These are phyloP conservation scores for Ia io DNA, from an alignment of 2,113 vertebrate species.

Conservation along the genomic window DNA sequence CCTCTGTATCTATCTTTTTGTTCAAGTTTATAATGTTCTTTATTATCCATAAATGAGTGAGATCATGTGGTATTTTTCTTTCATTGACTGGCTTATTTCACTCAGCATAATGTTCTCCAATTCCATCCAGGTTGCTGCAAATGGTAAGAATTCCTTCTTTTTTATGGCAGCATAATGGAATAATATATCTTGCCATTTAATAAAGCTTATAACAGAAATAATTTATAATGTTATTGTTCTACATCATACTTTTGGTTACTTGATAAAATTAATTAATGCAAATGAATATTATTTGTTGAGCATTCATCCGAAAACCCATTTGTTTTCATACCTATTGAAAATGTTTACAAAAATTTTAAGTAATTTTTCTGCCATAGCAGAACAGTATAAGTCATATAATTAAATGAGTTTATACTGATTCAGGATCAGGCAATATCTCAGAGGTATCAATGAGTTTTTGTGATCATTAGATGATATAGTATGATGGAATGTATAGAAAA, in stretches of 20 bases:
- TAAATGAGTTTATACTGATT: neutral
- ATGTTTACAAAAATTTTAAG: neutral
- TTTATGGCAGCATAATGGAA: too few species aligned
- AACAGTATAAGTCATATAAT: neutral
- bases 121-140: too few species aligned
- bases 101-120: too few species aligned
- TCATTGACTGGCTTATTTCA: too few species aligned
- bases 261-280: neutral
- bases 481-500: neutral
- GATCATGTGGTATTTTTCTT: too few species aligned
- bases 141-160: too few species aligned
- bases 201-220: neutral
- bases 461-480: neutral
- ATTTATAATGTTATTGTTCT: neutral
- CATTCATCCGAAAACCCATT: neutral
- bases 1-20: too few species aligned
- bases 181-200: neutral
- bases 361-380: neutral
- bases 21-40: too few species aligned
- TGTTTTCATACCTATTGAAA: slow-evolving; percentile 15
- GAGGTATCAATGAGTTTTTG: neutral
- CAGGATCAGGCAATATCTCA: neutral
- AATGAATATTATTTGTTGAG: neutral
- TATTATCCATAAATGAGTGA: too few species aligned
- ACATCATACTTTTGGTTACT: neutral